Evolutionary conservation across 2,113 vertebrate genomes (phyloP).

Genomic region (Macquaria australasica): DNA sequence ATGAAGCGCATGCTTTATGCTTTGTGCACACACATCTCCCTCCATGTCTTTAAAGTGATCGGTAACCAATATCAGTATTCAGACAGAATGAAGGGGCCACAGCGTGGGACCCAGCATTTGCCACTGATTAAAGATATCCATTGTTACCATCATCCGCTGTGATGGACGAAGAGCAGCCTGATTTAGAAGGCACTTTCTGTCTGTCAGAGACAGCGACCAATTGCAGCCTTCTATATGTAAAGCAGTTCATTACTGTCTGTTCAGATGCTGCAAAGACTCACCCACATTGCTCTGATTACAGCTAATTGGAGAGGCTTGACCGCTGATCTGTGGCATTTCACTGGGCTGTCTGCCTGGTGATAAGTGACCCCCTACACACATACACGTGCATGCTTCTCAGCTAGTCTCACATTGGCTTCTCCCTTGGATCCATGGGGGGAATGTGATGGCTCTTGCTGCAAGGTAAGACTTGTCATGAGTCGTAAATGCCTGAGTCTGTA

Average conservation of each 20-base stretch:
- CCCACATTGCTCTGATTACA: conserved; percentile 49
- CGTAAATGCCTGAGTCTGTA: not conserved
- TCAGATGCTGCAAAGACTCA: conserved; percentile 34
- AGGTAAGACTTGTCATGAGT: not conserved
- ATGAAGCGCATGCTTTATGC: too few relatives aligned
- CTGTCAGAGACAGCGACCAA: not conserved
- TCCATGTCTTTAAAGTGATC: not conserved
- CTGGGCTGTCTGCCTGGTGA: conserved; percentile 31
- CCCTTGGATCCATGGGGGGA: not conserved
- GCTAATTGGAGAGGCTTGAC: conserved; percentile 61
- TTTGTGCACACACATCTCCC: not conserved
- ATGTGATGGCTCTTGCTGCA: not conserved
- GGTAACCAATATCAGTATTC: not conserved
- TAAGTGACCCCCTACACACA: conserved; percentile 8
- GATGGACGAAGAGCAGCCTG: conserved; percentile 18
- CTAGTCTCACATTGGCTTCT: not conserved
- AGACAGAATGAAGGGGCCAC: not conserved
- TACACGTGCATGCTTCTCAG: not conserved
- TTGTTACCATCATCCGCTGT: conserved; percentile 6
- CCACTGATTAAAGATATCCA: conserved; percentile 31
- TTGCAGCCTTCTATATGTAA: conserved; percentile 32
- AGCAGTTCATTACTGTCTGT: conserved; percentile 54
- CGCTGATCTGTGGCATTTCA: conserved; percentile 54
- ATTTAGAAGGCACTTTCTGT: not conserved
- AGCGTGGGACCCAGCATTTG: not conserved